These are phyloP conservation scores for Mus spicilegus DNA, from an alignment of 2,113 vertebrate genomes.

Conservation along the genomic window DNA sequence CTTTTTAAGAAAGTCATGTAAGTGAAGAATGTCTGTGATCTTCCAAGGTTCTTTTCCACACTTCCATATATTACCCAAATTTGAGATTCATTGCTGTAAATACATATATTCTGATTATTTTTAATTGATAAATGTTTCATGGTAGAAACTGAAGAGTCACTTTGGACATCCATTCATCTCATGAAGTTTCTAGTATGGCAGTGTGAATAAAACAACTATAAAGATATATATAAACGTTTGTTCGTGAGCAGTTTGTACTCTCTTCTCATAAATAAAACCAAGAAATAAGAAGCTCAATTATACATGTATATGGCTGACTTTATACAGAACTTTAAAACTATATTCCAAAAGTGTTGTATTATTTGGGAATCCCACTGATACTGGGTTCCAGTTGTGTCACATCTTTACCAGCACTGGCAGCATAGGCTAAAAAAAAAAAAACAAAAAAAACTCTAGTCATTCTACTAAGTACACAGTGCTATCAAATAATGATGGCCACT, in stretches of 20 bases:
- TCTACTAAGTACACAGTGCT: not conserved
- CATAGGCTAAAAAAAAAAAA: not conserved
- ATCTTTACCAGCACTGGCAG: not conserved
- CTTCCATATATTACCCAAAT: not conserved
- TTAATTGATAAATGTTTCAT: not conserved
- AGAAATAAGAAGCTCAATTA: not conserved
- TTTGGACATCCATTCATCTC: not conserved
- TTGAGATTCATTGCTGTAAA: not conserved
- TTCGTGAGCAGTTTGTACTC: not conserved
- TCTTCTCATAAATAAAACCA: not conserved
- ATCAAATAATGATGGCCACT: not conserved
- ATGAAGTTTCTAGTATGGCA: not conserved
- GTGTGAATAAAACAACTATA: not conserved
- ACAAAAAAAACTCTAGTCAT: not conserved
- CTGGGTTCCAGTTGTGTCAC: not conserved
- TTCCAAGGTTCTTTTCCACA: not conserved
- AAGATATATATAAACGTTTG: not conserved
- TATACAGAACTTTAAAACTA: not conserved
- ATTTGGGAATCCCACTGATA: not conserved
- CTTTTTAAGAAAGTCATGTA: slow-evolving; percentile 3
- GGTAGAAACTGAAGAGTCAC: not conserved
- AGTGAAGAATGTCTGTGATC: not conserved
- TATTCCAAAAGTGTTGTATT: not conserved
- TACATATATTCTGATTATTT: not conserved
- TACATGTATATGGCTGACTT: not conserved